Percentiles rank a stretch among this genome's conserved stretches.
phyloP scores from a whole-genome alignment of 2,888 invertebrate species.

The Agrilus biguttatus region DNA sequence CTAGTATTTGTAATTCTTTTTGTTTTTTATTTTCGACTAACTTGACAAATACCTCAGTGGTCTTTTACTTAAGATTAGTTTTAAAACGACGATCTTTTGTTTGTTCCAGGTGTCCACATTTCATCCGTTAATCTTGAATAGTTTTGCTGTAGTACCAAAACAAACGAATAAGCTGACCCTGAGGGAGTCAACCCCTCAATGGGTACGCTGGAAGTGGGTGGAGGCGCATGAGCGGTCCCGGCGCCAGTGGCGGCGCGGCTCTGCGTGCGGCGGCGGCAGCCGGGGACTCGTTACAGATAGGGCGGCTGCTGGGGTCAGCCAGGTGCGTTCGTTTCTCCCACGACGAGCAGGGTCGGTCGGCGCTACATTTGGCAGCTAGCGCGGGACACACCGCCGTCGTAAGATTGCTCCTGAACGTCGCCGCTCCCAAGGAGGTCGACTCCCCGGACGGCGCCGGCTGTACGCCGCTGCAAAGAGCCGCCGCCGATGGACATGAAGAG shows the following conservation, averaged over 20 bases:
- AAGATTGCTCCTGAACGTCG: slow-evolving; percentile 25
- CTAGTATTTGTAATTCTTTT: no score
- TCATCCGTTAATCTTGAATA: no score
- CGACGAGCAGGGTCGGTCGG: slow-evolving; percentile 28
- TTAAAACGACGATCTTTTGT: no score
- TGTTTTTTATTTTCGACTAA: no score
- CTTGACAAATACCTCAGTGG: no score
- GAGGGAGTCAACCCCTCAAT: no score
- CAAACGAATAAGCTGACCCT: no score
- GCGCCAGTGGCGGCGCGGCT: slow-evolving; percentile 20
- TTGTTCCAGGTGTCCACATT: no score
- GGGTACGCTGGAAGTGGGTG: no score
- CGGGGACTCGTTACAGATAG: slow-evolving; percentile 26
- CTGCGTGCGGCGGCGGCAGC: slow-evolving; percentile 27
- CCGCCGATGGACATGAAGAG: slow-evolving; percentile 69
- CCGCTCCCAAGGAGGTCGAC: slow-evolving; percentile 37
- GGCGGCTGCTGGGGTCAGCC: slow-evolving; percentile 21
- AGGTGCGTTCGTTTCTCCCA: slow-evolving; percentile 27
- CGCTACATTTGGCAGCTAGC: slow-evolving; percentile 28
- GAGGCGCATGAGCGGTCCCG: slow-evolving; percentile 21
- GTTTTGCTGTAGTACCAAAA: no score
- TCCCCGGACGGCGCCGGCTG: slow-evolving; percentile 43
- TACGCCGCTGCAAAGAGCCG: slow-evolving; percentile 64
- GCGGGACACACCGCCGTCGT: slow-evolving; percentile 26
- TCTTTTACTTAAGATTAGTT: no score